Base-by-base conservation (phyloP, 2,113 vertebrate genomes). In the Rutilus rutilus region DNA sequence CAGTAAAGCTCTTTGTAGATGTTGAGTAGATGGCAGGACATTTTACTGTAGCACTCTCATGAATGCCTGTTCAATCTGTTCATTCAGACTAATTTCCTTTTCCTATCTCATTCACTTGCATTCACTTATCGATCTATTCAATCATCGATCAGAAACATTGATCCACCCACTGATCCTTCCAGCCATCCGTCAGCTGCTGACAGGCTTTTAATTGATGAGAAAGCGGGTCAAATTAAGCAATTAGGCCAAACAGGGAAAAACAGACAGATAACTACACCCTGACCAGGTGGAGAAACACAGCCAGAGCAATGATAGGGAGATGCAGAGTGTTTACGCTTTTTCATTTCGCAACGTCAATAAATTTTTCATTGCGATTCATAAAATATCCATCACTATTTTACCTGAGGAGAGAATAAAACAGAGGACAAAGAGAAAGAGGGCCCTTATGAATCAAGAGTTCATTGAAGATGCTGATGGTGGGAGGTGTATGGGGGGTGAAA, bases 301-400 rank as follows among this genome's bases (percentile, higher is more conserved):
- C 62, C 27, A 30, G 77, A 60, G 64, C 94, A 94, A 95, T 92
- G 91, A 94, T 93, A 93, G 93, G 93, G 90, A 93, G 94, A 94
- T 94, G 92, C 88, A 25, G 92, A 92, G 91, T 95, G 94, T 95
- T 95, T 95, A 95, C 92, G 90, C 93, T 93, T 94, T 95, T 94
- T 95, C 94, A 95, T 95, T 95, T 95, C 92, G 90, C 93, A 93
- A 94, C 91, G 93, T 94, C 92, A 93, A 95, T 95, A 92, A 95
- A 95, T 95, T 95, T 95, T 95, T 95, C 94, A 95, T 95, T 93
- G 92, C 92, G 93, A 93, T 95, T 95, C 94, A 95, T 95, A 95
- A 94, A 95, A 95, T 94, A 95, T 94, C 94, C 94, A 95, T 95
- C 94, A 95, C 95, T 95, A 95, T 95, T 95, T 95, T 92, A 95